Percentiles rank a stretch among this genome's conserved stretches.
These are phyloP conservation scores for Arbacia lixula DNA, from an alignment of 53 echinoderm and acorn worm species.

Conservation along the genomic window DNA sequence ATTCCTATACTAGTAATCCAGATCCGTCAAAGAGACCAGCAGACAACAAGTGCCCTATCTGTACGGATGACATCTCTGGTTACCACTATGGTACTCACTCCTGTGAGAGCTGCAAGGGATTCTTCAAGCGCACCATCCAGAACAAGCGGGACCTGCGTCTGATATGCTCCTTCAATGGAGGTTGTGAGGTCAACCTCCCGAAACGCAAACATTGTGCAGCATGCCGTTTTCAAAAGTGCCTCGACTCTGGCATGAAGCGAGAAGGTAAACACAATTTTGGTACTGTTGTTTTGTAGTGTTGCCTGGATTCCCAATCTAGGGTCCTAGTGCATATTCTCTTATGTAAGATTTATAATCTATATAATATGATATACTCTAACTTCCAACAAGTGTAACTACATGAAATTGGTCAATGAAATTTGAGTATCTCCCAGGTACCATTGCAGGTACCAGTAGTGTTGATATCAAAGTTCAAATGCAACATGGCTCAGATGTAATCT, in stretches of 20 bases:
- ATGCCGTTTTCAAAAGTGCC: conserved; percentile 85
- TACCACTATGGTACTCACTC: conserved; percentile 95
- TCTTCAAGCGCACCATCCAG: conserved; percentile 92
- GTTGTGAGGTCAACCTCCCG: conserved; percentile 63
- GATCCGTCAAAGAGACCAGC: conserved; percentile 43
- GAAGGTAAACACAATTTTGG: conserved; percentile 83
- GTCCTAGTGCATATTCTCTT: too few relatives aligned
- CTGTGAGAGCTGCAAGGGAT: conserved; percentile 96
- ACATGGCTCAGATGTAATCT: too few relatives aligned
- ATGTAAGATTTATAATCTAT: too few relatives aligned
- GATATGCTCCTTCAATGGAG: conserved; percentile 57
- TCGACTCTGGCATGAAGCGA: conserved; percentile 83
- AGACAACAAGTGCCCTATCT: conserved; percentile 85
- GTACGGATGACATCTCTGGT: conserved; percentile 80
- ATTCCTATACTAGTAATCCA: neutral
- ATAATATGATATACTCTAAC: too few relatives aligned
- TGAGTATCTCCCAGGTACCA: too few relatives aligned
- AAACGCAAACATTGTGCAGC: conserved; percentile 91
- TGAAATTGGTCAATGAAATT: too few relatives aligned
- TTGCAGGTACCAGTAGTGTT: too few relatives aligned
- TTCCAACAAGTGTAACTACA: too few relatives aligned
- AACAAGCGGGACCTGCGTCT: conserved; percentile 80
- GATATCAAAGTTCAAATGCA: too few relatives aligned
- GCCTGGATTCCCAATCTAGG: too few relatives aligned
- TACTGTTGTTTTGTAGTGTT: too few relatives aligned